phyloP scores from a whole-genome alignment of 2,113 vertebrate species.

The Megaleporinus macrocephalus region DNA sequence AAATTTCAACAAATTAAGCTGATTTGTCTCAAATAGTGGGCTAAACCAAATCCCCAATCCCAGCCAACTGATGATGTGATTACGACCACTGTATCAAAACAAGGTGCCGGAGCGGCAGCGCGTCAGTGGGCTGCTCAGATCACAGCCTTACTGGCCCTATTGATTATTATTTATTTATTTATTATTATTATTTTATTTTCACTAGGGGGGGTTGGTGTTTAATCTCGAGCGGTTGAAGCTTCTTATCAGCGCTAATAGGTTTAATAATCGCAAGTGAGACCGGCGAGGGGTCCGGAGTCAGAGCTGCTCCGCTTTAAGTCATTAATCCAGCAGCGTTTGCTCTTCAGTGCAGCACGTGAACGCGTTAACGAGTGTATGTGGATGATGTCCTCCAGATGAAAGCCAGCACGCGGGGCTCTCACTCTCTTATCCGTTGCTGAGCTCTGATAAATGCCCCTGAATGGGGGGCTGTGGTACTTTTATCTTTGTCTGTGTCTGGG shows the following conservation, averaged over 20 bases:
- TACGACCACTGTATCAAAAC: conserved; percentile 62
- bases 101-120: conserved; percentile 7
- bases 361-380: too few species aligned
- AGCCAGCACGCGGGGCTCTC: too few species aligned
- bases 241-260: conserved; percentile 65
- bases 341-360: too few species aligned
- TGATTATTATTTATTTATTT: conserved; percentile 70
- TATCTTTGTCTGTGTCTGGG: too few species aligned
- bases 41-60: conserved; percentile 83
- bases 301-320: not conserved
- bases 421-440: too few species aligned
- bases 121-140: conserved; percentile 69
- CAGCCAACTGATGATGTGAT: conserved; percentile 83
- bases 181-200: too few species aligned
- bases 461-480: too few species aligned
- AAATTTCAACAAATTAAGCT: conserved; percentile 87
- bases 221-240: not conserved
- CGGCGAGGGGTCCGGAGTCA: not conserved
- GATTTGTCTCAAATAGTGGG: conserved; percentile 83
- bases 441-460: too few species aligned
- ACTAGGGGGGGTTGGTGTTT: conserved; percentile 44
- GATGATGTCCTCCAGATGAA: too few species aligned
- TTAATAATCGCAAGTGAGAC: conserved; percentile 53
- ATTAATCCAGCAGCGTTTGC: not conserved
- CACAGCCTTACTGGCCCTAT: conserved; percentile 67